Base-by-base conservation (phyloP, 1,140 invertebrate genomes). In the Grapholita molesta region DNA sequence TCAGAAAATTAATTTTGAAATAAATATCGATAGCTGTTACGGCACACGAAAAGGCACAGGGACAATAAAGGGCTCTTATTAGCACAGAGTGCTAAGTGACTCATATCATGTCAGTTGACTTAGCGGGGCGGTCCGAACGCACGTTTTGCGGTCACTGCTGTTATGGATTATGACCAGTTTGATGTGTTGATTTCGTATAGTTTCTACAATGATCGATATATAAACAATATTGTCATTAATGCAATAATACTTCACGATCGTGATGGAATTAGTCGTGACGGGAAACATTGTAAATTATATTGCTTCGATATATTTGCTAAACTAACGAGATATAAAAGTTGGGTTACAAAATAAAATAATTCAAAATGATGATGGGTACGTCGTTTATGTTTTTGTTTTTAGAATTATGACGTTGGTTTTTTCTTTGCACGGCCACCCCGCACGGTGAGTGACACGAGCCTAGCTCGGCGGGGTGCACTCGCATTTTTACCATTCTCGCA, bases 401-500 rank as follows among this genome's bases (percentile, higher is more conserved):
- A 28, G 55, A 28, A 61, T 61, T 61, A 61, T 61, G 55, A 61
- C 55, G 55, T 61, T 61, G 25, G 55, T 61, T 55, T 61, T 57
- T 61, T 61, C 25, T 28, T n/a, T 8, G 18, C 23, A 8, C n/a
- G 75, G 73, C 71, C 61, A 64, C 64, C 32, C 66, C 75, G 70
- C 69, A 77, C 72, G 66, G 70, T 88, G 84, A 88, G 85, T 85
- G 85, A 87, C 83, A 81, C 70, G 70, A 69, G 75, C 78, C 76
- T 69, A 38, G 52, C 75, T 75, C 84, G 76, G 84, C 84, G 76
- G 81, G 55, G 69, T 72, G 53, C 65, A 73, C 74, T 75, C 73
- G 83, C 80, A 85, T 83, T 85, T 82, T 85, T 83, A 78, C 78
- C 78, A 79, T 83, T 80, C 78, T 79, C 73, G 71, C 77, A 75